Evolutionary conservation across 2,888 invertebrate genomes (phyloP).

Genomic region (Acleris cristana): DNA sequence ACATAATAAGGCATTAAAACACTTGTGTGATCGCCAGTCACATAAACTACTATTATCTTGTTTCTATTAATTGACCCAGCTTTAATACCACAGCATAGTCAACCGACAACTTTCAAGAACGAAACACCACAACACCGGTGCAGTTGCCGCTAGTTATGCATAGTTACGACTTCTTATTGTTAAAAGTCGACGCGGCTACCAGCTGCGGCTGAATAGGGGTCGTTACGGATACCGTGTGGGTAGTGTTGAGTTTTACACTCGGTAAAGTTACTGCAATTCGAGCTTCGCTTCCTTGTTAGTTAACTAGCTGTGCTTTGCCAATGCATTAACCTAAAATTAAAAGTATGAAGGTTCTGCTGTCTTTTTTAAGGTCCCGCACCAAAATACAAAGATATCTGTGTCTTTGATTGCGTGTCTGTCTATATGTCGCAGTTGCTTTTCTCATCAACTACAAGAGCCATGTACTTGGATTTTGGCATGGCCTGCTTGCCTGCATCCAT

Average conservation of each 20-base stretch:
- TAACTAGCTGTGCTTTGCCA: not conserved
- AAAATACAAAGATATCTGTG: no score
- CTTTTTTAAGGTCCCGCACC: no score
- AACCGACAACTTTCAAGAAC: not conserved
- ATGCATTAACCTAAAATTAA: not conserved
- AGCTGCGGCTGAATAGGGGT: conserved; percentile 7
- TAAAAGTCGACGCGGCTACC: not conserved
- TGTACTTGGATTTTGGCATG: no score
- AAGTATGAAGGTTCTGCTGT: not conserved
- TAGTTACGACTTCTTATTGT: conserved; percentile 14
- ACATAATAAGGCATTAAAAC: no score
- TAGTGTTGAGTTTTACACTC: not conserved
- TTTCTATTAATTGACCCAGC: no score
- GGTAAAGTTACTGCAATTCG: not conserved
- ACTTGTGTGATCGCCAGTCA: no score
- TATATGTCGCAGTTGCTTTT: no score
- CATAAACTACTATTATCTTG: no score
- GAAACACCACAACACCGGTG: not conserved
- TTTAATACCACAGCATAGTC: no score
- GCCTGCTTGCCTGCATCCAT: no score
- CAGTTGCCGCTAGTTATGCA: conserved; percentile 4
- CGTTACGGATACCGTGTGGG: not conserved
- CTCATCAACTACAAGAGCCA: no score
- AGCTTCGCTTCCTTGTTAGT: not conserved
- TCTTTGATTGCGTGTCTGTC: no score